Base-by-base conservation (phyloP, 1,140 invertebrate genomes). In the Parasteatoda tepidariorum region DNA sequence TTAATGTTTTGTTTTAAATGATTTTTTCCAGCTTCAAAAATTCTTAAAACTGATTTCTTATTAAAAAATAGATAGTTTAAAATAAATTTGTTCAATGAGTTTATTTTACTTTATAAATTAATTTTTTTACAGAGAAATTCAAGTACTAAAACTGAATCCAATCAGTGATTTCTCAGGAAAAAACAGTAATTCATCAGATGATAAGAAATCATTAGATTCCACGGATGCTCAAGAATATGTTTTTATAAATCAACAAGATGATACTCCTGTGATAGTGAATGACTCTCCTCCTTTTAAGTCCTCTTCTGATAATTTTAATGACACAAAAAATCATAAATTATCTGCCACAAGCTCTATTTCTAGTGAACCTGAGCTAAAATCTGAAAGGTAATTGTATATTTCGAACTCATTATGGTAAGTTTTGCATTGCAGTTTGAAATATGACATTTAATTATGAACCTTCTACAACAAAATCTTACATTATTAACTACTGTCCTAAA, bases 141-240 rank as follows among this genome's bases (percentile, higher is more conserved):
- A 82, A 22, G 28, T 82, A 7, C 26, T 82, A 15, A 82, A 82
- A 62, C 38, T 70, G 55, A 82, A 61, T 24, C 61, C 67, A 4
- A 34, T 5, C 15, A 34, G 15, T 79, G 64, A 61, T 18, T 61
- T 24, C 26, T 31, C 54, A 28, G 66, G 61, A 13, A 82, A 62
- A 33, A 3, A 15, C 24, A 28, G 22, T 0, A 18, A 33, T 59
- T 2, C 22, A 22, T 30, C 66, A 70, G 78, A 82, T 41, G 78
- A 82, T 33, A 82, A 61, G 30, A 82, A 82, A 41, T 82, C 78
- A 28, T 41, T 82, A 6, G 78, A 82, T 62, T 82, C 78, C 24
- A 26, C 78, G n/a, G 78, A 82, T 48, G 55, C 78, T 30, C 78
- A 82, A 82, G 78, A 82, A 62, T 82, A 70, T 82, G 78, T 82